Evolutionary conservation across 2,888 invertebrate species (phyloP), one percentile per base, ranked within the genome.

Genomic region (Ornithoptera priamus): DNA sequence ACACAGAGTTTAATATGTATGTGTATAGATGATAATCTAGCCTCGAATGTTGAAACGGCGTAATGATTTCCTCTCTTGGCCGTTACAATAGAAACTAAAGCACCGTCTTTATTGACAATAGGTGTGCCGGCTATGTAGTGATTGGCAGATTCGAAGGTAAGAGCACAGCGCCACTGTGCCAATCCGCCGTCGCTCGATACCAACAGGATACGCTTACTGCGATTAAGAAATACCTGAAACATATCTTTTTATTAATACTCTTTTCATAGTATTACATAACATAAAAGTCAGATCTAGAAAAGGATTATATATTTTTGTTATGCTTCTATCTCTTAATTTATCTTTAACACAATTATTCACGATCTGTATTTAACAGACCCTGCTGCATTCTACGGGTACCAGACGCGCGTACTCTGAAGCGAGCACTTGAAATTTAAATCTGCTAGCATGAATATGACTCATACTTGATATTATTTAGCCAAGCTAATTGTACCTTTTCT

Each of bases 61-160:
- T 93, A 93, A 72, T 89, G 86, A 77, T 87, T 88, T 18, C 89
- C 89, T 2, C 79, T 71, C 65, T 76, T 76, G 0, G 86, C 92
- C 2, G 91, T 92, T 71, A 92, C 85, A 0, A 93, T 72, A 10
- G 90, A 88, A 39, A 90, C 83, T 1, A 92, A 82, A 5, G 77
- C 80, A 8, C 90, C 90, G 36, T 76, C 78, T 70, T 81, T 79
- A 80, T 79, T 78, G 72, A 87, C 86, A 71, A 92, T 73, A 70
- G 90, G 90, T 6, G 92, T 74, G 60, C 92, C 92, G 0, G 88
- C 87, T 18, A 90, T 0, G 82, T 75, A 87, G 58, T 46, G 64
- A 84, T 91, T 92, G 75, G 79, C 73, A 2, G 92, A 92, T 84
- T 90, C 91, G 84, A 93, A 92, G 69, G 83, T 89, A 4, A 89